phyloP scores from a whole-genome alignment of 1,140 invertebrate genomes.

The Aphelinus certus region DNA sequence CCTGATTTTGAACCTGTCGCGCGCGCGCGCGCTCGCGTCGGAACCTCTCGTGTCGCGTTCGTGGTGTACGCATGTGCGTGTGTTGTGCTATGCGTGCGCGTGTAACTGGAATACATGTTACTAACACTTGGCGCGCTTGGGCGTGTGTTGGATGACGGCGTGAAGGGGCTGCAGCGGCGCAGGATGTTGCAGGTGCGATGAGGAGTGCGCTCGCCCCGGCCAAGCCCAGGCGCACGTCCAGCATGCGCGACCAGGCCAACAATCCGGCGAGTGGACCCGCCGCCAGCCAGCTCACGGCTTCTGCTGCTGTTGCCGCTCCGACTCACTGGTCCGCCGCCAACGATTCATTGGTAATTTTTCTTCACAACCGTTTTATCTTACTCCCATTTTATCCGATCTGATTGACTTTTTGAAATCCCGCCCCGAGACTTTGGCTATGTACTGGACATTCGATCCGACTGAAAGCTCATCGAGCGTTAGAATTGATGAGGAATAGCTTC shows the following conservation, averaged over 20 bases:
- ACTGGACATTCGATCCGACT: no score
- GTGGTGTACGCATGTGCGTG: no score
- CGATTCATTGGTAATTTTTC: constrained; percentile 54
- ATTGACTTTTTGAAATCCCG: background rate
- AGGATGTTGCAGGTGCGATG: constrained; percentile 75
- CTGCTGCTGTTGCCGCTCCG: no score
- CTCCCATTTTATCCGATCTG: no score
- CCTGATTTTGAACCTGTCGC: no score
- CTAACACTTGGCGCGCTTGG: constrained; percentile 40
- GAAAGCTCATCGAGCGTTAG: no score
- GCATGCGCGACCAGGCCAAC: constrained; percentile 79
- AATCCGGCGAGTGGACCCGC: background rate
- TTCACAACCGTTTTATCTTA: background rate
- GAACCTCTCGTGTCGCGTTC: no score
- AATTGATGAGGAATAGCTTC: no score
- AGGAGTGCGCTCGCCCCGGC: constrained; percentile 77
- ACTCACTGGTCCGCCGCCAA: no score
- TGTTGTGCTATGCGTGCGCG: background rate
- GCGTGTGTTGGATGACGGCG: constrained; percentile 31
- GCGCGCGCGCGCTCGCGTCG: no score
- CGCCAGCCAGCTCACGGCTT: no score
- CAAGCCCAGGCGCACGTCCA: constrained; percentile 84
- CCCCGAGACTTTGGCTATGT: no score
- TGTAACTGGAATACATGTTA: constrained; percentile 4
- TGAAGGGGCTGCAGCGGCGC: constrained; percentile 52